A percentile compares a stretch with the other conserved stretches of the same genome.
Conservation (phyloP, 1,140 invertebrate species). For the Zaprionus ghesquierei region DNA sequence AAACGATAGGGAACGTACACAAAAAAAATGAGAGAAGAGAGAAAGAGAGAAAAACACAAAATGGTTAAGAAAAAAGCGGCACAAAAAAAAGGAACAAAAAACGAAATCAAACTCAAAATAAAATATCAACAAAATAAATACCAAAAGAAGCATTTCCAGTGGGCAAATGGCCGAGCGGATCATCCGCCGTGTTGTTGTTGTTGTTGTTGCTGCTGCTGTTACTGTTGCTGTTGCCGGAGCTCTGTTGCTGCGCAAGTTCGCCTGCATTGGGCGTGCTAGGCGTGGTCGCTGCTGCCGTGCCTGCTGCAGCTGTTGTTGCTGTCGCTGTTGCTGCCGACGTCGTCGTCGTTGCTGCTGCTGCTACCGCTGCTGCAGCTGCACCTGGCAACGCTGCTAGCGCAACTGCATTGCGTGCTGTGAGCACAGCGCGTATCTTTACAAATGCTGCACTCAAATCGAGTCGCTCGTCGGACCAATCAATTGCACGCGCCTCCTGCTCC, state of each 20-base stretch:
- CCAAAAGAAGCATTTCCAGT: constrained; percentile 80
- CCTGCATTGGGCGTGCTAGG: neutral
- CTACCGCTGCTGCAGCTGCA: neutral
- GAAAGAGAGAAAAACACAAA: constrained; percentile 15
- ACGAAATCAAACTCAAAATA: too few relatives aligned
- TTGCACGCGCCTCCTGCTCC: constrained; percentile 73
- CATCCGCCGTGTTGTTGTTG: constrained; percentile 37
- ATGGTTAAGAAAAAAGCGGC: constrained; percentile 32
- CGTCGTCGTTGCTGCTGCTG: neutral
- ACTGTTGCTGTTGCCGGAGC: constrained; percentile 25
- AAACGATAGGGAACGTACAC: constrained; percentile 15
- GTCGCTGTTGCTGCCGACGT: constrained; percentile 12
- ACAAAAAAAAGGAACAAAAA: constrained; percentile 9
- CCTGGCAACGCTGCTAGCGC: constrained; percentile 48
- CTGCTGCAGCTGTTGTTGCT: constrained; percentile 14
- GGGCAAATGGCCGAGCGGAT: constrained; percentile 77
- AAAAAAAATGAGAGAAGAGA: constrained; percentile 24
- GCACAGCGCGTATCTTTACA: constrained; percentile 73
- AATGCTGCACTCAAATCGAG: constrained; percentile 75
- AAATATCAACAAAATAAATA: constrained; percentile 62
- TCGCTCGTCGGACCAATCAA: constrained; percentile 75
- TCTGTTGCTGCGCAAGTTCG: neutral
- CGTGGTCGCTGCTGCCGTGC: constrained; percentile 4
- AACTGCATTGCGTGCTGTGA: constrained; percentile 72
- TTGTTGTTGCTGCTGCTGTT: constrained; percentile 21